phyloP scores from a whole-genome alignment of 2,113 vertebrate species.

The Heptranchias perlo region DNA sequence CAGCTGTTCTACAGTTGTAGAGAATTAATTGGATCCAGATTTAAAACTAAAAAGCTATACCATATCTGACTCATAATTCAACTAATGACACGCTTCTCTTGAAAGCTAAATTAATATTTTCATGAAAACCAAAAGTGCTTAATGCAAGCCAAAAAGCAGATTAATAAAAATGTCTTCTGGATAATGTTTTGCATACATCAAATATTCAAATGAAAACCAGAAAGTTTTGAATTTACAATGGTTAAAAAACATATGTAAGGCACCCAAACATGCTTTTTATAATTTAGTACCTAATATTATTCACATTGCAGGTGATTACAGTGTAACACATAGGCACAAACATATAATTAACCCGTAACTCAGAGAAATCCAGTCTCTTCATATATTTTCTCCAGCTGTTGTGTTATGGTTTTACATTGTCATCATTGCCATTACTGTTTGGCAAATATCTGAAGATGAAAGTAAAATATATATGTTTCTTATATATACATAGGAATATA shows the following conservation, averaged over 20 bases:
- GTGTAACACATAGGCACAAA: background rate
- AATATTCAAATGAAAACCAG: background rate
- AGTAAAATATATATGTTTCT: background rate
- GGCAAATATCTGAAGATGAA: background rate
- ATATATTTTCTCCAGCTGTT: background rate
- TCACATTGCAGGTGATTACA: background rate
- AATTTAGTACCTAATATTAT: background rate
- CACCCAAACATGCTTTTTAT: background rate
- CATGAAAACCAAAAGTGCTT: conserved; percentile 33
- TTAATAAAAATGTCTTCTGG: conserved; percentile 32
- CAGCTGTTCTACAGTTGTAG: conserved; percentile 70
- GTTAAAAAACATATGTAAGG: background rate
- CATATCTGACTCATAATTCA: conserved; percentile 57
- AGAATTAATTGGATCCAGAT: conserved; percentile 70
- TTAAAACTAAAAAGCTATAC: conserved; percentile 51
- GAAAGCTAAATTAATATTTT: conserved; percentile 36
- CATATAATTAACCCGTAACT: conserved; percentile 16
- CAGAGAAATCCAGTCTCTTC: background rate
- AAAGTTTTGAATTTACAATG: conserved; percentile 25
- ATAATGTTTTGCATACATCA: conserved; percentile 20
- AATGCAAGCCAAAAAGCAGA: conserved; percentile 30
- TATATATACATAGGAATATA: background rate
- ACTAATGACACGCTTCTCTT: conserved; percentile 47
- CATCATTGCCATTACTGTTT: background rate
- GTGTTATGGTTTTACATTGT: background rate